Percentiles rank a stretch among this genome's conserved stretches.
Conservation (phyloP, 2,113 vertebrate genomes). For the Parotia lawesii region DNA sequence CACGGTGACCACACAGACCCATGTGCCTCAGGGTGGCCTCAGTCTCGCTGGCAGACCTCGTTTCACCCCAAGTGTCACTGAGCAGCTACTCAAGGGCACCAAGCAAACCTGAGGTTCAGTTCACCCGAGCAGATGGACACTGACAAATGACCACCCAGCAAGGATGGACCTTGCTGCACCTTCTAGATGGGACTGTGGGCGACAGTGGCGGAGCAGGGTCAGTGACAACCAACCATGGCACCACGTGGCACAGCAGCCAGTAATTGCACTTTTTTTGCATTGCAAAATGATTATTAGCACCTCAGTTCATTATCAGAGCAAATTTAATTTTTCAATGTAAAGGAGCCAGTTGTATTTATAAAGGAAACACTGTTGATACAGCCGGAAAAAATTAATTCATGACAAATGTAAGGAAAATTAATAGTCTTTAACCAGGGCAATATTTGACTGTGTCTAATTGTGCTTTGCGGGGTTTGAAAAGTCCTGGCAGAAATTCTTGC, state of each 20-base stretch:
- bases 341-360: conserved; percentile 60
- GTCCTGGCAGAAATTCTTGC: not conserved
- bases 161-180: not conserved
- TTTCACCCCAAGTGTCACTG: fast-evolving
- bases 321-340: conserved; percentile 70
- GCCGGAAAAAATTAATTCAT: conserved; percentile 66
- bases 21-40: fast-evolving
- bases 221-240: not conserved
- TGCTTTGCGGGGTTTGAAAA: conserved; percentile 40
- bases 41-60: not conserved
- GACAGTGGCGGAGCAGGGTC: not conserved
- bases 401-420: conserved; percentile 69
- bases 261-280: conserved; percentile 68
- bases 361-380: conserved; percentile 68
- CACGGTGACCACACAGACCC: fast-evolving
- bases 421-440: conserved; percentile 71
- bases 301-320: conserved; percentile 71
- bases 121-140: fast-evolving
- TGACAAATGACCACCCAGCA: too few species aligned
- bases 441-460: conserved; percentile 73
- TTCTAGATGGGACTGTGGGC: too few species aligned
- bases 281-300: conserved; percentile 69
- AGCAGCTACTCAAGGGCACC: fast-evolving
- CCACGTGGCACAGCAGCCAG: not conserved
- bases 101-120: not conserved